These are phyloP conservation scores for Pemphredon lugubris DNA, from an alignment of 2,888 invertebrate species.

Conservation along the genomic window DNA sequence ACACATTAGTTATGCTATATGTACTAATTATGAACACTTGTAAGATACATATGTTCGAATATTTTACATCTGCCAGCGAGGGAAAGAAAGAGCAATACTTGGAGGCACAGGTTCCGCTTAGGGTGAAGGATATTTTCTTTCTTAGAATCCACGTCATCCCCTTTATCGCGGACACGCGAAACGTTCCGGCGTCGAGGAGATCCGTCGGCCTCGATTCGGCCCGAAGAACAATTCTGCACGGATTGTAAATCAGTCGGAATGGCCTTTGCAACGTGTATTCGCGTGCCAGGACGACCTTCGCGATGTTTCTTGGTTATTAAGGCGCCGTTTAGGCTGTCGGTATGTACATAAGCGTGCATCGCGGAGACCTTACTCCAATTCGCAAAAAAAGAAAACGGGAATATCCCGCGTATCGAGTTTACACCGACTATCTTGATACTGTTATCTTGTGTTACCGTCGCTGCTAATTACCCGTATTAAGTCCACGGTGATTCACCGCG, in stretches of 20 bases:
- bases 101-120: no score
- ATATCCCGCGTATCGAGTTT: constrained; percentile 18
- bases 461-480: no score
- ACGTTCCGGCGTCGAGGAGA: constrained; percentile 27
- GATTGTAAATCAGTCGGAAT: constrained; percentile 55
- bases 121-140: no score
- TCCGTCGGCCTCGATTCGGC: constrained; percentile 24
- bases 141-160: no score
- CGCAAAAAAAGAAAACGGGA: constrained; percentile 28
- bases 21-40: no score
- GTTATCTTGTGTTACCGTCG: no score
- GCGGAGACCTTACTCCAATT: constrained; percentile 62
- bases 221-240: constrained; percentile 26
- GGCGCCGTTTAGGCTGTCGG: constrained; percentile 49
- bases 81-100: no score
- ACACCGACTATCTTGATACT: no score
- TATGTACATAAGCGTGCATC: constrained; percentile 25
- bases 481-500: no score
- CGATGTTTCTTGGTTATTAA: constrained; percentile 59
- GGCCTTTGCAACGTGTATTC: constrained; percentile 36
- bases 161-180: constrained; percentile 15
- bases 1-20: no score
- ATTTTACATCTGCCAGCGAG: no score
- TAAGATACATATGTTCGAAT: no score
- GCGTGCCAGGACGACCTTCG: constrained; percentile 68